These are phyloP conservation scores for Synanthedon vespiformis DNA, from an alignment of 2,888 invertebrate species.

Conservation along the genomic window DNA sequence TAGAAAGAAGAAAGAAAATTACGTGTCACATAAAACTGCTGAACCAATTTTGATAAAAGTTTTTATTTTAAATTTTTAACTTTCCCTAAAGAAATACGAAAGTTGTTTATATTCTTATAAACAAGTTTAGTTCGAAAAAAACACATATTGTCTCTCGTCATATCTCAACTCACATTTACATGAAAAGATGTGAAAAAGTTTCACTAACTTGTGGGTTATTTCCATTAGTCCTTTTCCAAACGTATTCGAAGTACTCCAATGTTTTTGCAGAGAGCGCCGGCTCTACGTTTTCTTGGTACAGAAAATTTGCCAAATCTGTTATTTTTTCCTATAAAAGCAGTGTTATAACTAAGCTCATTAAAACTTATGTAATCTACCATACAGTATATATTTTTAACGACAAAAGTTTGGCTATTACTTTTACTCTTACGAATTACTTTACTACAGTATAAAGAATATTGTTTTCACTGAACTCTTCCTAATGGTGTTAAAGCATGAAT, in stretches of 20 bases:
- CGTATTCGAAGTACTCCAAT: slow-evolving; percentile 62
- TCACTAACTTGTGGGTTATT: slow-evolving; percentile 54
- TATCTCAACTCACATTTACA: too few relatives aligned
- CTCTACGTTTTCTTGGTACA: slow-evolving; percentile 57
- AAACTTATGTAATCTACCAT: slow-evolving; percentile 38
- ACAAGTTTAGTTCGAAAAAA: too few relatives aligned
- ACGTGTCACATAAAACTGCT: too few relatives aligned
- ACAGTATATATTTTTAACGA: slow-evolving; percentile 43
- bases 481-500: neutral
- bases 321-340: slow-evolving; percentile 47
- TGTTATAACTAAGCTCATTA: slow-evolving; percentile 32
- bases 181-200: neutral
- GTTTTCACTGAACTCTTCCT: neutral
- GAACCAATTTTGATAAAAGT: too few relatives aligned
- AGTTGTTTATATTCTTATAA: too few relatives aligned
- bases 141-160: too few relatives aligned
- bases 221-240: slow-evolving; percentile 65
- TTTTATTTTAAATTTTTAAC: too few relatives aligned
- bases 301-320: slow-evolving; percentile 52
- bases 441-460: neutral
- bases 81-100: too few relatives aligned
- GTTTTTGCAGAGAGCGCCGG: slow-evolving; percentile 47
- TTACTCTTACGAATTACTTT: neutral
- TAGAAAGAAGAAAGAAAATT: too few relatives aligned
- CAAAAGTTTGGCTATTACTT: slow-evolving; percentile 21